Percentiles rank a stretch among this genome's conserved stretches.
Conservation (phyloP, 2,113 vertebrate species). For the Ageneiosus marmoratus region DNA sequence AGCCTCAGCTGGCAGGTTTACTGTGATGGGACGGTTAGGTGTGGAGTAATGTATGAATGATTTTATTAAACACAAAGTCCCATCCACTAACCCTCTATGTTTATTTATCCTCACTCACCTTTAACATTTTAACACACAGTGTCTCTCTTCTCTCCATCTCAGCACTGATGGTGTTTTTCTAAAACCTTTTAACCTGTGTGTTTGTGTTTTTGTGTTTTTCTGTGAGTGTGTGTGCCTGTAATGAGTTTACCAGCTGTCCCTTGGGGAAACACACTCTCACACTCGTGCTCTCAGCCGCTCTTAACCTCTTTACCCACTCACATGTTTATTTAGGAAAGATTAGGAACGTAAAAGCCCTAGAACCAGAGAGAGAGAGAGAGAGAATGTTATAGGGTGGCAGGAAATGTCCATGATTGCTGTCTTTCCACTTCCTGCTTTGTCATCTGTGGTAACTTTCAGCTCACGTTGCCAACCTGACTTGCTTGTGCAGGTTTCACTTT, state of each 20-base stretch:
- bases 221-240: conserved; percentile 57
- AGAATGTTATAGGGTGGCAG: conserved; percentile 31
- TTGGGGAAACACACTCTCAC: conserved; percentile 61
- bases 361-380: conserved; percentile 69
- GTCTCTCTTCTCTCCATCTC: conserved; percentile 20
- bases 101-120: neutral
- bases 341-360: conserved; percentile 78
- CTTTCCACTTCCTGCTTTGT: neutral
- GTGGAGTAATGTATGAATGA: neutral
- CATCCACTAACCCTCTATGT: neutral
- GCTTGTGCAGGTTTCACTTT: neutral
- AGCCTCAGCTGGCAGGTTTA: neutral
- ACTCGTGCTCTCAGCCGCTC: conserved; percentile 74
- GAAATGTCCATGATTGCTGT: conserved; percentile 17
- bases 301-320: conserved; percentile 67
- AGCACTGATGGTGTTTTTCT: conserved; percentile 25
- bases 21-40: neutral
- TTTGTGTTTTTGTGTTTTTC: neutral
- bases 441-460: neutral
- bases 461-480: neutral
- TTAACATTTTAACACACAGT: conserved; percentile 30
- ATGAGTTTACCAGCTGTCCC: conserved; percentile 79
- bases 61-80: neutral
- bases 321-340: conserved; percentile 79
- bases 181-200: conserved; percentile 39